A percentile compares a stretch with the other conserved stretches of the same genome.
Conservation (phyloP, 2,888 invertebrate genomes). For the Cataglyphis livida region DNA sequence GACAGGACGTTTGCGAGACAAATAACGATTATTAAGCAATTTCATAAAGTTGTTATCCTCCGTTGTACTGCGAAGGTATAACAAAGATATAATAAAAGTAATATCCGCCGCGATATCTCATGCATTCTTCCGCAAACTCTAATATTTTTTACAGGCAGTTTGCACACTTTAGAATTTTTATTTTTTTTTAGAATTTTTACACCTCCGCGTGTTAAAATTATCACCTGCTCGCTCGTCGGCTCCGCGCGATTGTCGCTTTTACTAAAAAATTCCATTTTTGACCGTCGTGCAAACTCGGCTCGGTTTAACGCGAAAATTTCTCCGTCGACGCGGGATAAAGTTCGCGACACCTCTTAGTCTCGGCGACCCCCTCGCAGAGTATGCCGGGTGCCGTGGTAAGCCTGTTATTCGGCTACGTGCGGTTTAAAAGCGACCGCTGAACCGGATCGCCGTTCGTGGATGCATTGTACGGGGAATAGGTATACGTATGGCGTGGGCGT, state of each 20-base stretch:
- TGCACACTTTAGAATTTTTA: not conserved
- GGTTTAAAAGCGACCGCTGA: slow-evolving; percentile 50
- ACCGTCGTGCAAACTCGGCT: slow-evolving; percentile 4
- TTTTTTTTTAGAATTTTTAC: slow-evolving; percentile 11
- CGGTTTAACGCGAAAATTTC: slow-evolving; percentile 39
- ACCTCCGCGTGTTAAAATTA: slow-evolving; percentile 20
- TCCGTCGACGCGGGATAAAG: slow-evolving; percentile 37
- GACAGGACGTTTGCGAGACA: not conserved
- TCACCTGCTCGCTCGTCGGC: not conserved
- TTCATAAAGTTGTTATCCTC: not conserved
- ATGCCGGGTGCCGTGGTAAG: slow-evolving; percentile 28
- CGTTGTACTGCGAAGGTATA: too few relatives aligned
- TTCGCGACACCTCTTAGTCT: slow-evolving; percentile 49
- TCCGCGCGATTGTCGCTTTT: not conserved
- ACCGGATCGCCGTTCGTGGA: slow-evolving; percentile 66
- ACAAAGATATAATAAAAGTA: not conserved
- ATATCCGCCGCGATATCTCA: not conserved
- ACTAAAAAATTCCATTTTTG: slow-evolving; percentile 40
- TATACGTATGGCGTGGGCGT: slow-evolving; percentile 49
- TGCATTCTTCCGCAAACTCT: not conserved
- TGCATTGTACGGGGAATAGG: slow-evolving; percentile 64
- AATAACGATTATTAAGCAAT: slow-evolving; percentile 6
- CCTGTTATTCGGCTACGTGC: slow-evolving; percentile 46
- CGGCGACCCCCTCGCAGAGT: not conserved
- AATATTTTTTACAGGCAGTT: not conserved